Evolutionary conservation across 2,888 invertebrate genomes (phyloP).

Genomic region (Tachystola acroxantha): DNA sequence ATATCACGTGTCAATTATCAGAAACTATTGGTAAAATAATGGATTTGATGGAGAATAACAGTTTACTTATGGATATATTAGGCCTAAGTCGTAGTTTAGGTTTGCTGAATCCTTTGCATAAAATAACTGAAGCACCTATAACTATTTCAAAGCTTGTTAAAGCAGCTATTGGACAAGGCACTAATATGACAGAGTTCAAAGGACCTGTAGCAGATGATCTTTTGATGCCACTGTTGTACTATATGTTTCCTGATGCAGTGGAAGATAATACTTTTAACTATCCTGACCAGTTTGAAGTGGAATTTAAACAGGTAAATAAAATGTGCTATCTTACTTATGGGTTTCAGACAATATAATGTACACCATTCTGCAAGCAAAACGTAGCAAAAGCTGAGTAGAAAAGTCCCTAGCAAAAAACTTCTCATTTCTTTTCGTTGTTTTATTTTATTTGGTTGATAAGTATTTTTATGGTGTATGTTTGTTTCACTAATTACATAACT

Average conservation of each 20-base stretch:
- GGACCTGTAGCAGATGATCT: slow-evolving; percentile 88
- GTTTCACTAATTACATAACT: too few species aligned
- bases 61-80: slow-evolving; percentile 62
- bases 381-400: too few species aligned
- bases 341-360: too few species aligned
- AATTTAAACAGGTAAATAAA: slow-evolving; percentile 60
- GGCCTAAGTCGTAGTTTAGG: slow-evolving; percentile 69
- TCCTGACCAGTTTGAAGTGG: slow-evolving; percentile 60
- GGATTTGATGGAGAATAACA: slow-evolving; percentile 78
- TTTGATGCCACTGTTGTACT: slow-evolving; percentile 87
- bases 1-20: slow-evolving; percentile 86
- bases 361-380: too few species aligned
- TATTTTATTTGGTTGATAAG: too few species aligned
- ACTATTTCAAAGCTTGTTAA: slow-evolving; percentile 80
- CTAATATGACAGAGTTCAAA: slow-evolving; percentile 76
- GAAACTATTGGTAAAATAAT: slow-evolving; percentile 86
- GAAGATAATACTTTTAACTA: slow-evolving; percentile 78
- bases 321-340: not conserved
- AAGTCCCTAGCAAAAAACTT: too few species aligned
- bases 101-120: slow-evolving; percentile 79
- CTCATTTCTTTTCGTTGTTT: too few species aligned
- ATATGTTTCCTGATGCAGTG: slow-evolving; percentile 93
- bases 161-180: slow-evolving; percentile 70
- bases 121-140: slow-evolving; percentile 88
- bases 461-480: too few species aligned